phyloP scores from a whole-genome alignment of 64 coral and sea anemone genomes.

The Stichodactyla helianthus region DNA sequence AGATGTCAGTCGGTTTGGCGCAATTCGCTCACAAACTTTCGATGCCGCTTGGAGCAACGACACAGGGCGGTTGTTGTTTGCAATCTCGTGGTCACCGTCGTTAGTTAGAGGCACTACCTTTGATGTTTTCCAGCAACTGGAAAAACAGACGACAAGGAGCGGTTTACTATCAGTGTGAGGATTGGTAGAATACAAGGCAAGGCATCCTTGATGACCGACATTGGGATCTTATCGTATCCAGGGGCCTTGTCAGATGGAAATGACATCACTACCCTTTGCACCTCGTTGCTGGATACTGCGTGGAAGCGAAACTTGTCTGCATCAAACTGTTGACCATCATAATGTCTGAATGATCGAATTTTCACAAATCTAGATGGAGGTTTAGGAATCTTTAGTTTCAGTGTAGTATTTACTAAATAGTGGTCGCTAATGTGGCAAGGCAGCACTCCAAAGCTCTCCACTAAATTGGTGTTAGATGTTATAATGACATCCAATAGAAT shows the following conservation, averaged over 20 bases:
- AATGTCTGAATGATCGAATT: not conserved
- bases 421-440: too few species aligned
- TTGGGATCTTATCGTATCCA: slow-evolving; percentile 33
- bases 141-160: slow-evolving; percentile 36
- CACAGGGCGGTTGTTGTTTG: slow-evolving; percentile 25
- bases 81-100: slow-evolving; percentile 19
- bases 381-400: slow-evolving; percentile 38
- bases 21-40: slow-evolving; percentile 57
- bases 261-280: slow-evolving; percentile 31
- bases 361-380: slow-evolving; percentile 23
- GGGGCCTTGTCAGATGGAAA: slow-evolving; percentile 39
- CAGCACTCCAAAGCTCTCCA: too few species aligned
- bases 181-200: slow-evolving; percentile 13
- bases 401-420: slow-evolving; percentile 10
- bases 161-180: slow-evolving; percentile 37
- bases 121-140: slow-evolving; percentile 28
- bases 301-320: slow-evolving; percentile 34
- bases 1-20: slow-evolving; percentile 32
- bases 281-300: slow-evolving; percentile 16
- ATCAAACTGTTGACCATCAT: not conserved
- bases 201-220: slow-evolving; percentile 36
- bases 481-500: too few species aligned
- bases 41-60: slow-evolving; percentile 23
- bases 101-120: not conserved
- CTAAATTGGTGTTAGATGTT: too few species aligned